A percentile compares a stretch with the other conserved stretches of the same genome.
These are phyloP conservation scores for Eugnorisma glareosa DNA, from an alignment of 2,888 invertebrate genomes.

Conservation along the genomic window DNA sequence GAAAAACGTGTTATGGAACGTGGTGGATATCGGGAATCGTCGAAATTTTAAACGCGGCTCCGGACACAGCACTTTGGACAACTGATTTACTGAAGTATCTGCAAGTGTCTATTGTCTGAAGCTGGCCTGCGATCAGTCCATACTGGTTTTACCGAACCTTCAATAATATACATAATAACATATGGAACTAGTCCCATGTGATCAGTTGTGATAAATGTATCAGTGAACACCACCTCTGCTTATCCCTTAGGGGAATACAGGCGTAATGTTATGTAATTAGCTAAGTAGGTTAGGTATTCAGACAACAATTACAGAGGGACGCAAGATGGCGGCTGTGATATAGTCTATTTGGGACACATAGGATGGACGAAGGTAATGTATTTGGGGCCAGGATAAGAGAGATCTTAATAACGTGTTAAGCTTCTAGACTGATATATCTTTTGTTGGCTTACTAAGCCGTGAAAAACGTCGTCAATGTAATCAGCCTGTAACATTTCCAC, in stretches of 20 bases:
- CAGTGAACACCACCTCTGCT: background rate
- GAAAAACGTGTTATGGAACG: too few relatives aligned
- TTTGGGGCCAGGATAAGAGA: slow-evolving; percentile 38
- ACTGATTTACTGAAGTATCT: too few relatives aligned
- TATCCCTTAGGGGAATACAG: background rate
- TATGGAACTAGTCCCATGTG: background rate
- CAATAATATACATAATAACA: background rate
- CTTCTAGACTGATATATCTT: background rate
- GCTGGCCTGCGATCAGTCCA: background rate
- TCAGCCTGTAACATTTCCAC: background rate
- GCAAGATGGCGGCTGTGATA: slow-evolving; percentile 34
- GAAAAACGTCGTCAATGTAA: background rate
- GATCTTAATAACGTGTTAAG: slow-evolving; percentile 37
- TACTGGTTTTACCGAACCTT: background rate
- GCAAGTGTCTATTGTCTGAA: background rate
- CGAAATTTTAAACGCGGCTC: too few relatives aligned
- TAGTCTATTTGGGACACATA: slow-evolving; percentile 20
- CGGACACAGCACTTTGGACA: too few relatives aligned
- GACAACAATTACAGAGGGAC: slow-evolving; percentile 37
- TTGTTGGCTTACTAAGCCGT: background rate
- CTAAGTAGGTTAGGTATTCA: slow-evolving; percentile 27
- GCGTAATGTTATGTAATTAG: slow-evolving; percentile 24
- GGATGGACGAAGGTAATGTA: slow-evolving; percentile 34
- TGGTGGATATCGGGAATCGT: background rate
- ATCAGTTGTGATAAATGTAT: background rate